Evolutionary conservation across 2,113 vertebrate genomes (phyloP), one percentile per base, ranked within the genome.

Genomic region (Pan paniscus): DNA sequence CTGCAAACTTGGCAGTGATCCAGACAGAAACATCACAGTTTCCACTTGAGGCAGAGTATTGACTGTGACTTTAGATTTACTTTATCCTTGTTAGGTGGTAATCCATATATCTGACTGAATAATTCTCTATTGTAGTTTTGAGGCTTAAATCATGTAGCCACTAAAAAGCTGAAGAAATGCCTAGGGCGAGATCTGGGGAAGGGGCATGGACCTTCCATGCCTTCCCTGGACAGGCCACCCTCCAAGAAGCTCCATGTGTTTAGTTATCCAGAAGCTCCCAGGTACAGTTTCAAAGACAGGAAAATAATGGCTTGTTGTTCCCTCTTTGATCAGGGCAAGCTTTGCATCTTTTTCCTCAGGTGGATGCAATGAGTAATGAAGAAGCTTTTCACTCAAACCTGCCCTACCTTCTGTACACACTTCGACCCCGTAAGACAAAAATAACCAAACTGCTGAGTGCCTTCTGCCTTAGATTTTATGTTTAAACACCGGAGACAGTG

Each of bases 381-480:
- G 40, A 0, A 99, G 79, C 98, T 99, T 97, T 20, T 98, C 98
- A 98, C 97, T 97, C 10, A 99, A 90, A 73, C 99, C 99, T 0
- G 68, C 59, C 11, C 98, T 3, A 38, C 99, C 99, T 73, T 99
- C 99, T 12, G 94, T 23, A 87, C 99, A 99, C 98, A 99, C 99
- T 95, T 99, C 98, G 96, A 99, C 98, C 98, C 99, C 99, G 89
- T 43, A 97, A 97, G 96, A 50, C 6, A 13, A 59, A 93, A 98
- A 96, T 95, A 92, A 59, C 57, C 11, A 96, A 61, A 3, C 5
- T 8, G 30, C 93, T 25, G 8, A 61, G 9, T 43, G 27, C 23
- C 12, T 20, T 38, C 55, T 67, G 6, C 5, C 16, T 75, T 35
- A 76, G 13, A 35, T 30, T 82, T 83, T 40, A 48, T 14, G 55